A percentile compares a stretch with the other conserved stretches of the same genome.
These are phyloP conservation scores for Riparia riparia DNA, from an alignment of 2,113 vertebrate genomes.

Conservation along the genomic window DNA sequence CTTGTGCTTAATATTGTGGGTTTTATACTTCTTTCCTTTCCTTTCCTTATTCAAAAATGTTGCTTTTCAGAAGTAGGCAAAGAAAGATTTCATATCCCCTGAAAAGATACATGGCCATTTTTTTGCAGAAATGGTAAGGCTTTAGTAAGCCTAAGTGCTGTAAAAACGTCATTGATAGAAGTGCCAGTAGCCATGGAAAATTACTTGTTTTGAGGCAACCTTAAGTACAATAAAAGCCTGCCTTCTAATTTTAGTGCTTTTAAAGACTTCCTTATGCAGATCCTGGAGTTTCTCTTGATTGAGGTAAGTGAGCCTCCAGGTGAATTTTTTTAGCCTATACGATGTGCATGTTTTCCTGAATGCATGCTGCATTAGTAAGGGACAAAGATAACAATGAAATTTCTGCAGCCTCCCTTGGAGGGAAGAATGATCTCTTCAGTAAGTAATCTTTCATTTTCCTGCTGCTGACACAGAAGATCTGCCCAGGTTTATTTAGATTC, in stretches of 20 bases:
- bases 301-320: background rate
- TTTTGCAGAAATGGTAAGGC: background rate
- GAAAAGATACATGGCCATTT: background rate
- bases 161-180: background rate
- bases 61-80: background rate
- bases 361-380: background rate
- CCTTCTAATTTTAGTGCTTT: background rate
- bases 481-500: background rate
- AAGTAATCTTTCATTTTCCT: background rate
- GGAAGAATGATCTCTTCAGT: background rate
- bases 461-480: background rate
- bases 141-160: background rate
- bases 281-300: background rate
- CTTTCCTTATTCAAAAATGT: background rate
- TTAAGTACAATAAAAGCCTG: background rate
- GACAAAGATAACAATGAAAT: background rate
- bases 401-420: background rate
- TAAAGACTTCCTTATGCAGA: background rate
- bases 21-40: background rate
- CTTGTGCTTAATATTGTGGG: background rate
- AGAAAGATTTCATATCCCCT: background rate
- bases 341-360: background rate
- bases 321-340: background rate
- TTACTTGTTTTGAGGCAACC: background rate
- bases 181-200: background rate